Evolutionary conservation across 2,888 invertebrate genomes (phyloP).

Genomic region (Gastracanthus pulcherrimus): DNA sequence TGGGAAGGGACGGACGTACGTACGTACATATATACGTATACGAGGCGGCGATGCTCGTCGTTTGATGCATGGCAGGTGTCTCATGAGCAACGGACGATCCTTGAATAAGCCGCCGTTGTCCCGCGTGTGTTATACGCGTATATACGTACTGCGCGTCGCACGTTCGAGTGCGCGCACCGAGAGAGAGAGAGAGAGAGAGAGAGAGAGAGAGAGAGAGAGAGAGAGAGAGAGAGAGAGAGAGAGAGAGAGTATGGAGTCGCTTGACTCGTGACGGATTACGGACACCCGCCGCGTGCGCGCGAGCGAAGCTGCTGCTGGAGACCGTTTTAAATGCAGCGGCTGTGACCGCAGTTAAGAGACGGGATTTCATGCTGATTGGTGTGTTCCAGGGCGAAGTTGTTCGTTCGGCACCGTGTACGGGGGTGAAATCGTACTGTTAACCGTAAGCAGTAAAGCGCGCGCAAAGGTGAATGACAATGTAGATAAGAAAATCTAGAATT

Average conservation of each 20-base stretch:
- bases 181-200: not conserved
- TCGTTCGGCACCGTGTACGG: too few species aligned
- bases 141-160: not conserved
- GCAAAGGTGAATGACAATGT: too few species aligned
- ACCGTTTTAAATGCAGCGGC: not conserved
- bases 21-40: too few species aligned
- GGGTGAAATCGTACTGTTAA: too few species aligned
- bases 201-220: not conserved
- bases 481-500: too few species aligned
- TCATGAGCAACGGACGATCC: slow-evolving; percentile 29
- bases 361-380: too few species aligned
- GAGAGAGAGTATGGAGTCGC: not conserved
- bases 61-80: slow-evolving; percentile 49
- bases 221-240: not conserved
- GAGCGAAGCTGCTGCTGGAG: not conserved
- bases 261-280: slow-evolving; percentile 27
- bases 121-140: not conserved
- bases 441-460: too few species aligned
- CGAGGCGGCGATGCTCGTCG: not conserved
- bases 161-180: not conserved
- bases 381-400: too few species aligned
- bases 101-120: slow-evolving; percentile 34
- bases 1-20: too few species aligned
- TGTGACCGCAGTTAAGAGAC: not conserved
- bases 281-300: too few species aligned